Evolutionary conservation across 2,113 vertebrate species (phyloP).

Genomic region (Montifringilla adamsi): DNA sequence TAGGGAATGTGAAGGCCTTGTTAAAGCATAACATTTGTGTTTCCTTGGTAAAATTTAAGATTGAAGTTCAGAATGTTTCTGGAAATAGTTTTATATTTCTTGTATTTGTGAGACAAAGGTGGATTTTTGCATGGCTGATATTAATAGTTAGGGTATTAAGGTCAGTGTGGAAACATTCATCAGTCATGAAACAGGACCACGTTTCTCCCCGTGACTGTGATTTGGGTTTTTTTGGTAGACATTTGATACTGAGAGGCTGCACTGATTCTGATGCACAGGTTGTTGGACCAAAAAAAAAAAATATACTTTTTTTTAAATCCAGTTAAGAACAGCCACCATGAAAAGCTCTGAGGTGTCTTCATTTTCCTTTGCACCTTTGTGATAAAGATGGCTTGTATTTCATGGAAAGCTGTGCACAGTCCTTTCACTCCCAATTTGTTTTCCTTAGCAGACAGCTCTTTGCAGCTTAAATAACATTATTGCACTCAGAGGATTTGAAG

Average conservation of each 20-base stretch:
- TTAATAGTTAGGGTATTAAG: neutral
- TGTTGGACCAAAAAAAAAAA: neutral
- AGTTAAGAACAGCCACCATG: neutral
- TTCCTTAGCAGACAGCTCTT: neutral
- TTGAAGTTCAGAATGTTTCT: neutral
- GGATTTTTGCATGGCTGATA: neutral
- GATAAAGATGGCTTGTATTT: neutral
- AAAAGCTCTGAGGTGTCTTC: neutral
- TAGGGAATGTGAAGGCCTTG: neutral
- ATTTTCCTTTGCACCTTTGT: neutral
- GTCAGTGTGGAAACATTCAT: neutral
- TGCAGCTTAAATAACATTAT: neutral
- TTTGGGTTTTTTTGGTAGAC: neutral
- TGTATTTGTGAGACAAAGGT: neutral
- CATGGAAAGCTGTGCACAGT: neutral
- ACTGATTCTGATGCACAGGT: neutral
- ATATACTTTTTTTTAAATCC: neutral
- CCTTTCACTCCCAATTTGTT: neutral
- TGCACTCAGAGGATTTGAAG: neutral
- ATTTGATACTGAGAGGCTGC: neutral
- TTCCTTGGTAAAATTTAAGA: neutral
- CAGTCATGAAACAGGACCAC: neutral
- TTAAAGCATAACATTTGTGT: neutral
- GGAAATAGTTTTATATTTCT: neutral
- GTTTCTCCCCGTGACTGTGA: neutral